phyloP scores from a whole-genome alignment of 2,888 invertebrate species.

The Microplitis manilae region DNA sequence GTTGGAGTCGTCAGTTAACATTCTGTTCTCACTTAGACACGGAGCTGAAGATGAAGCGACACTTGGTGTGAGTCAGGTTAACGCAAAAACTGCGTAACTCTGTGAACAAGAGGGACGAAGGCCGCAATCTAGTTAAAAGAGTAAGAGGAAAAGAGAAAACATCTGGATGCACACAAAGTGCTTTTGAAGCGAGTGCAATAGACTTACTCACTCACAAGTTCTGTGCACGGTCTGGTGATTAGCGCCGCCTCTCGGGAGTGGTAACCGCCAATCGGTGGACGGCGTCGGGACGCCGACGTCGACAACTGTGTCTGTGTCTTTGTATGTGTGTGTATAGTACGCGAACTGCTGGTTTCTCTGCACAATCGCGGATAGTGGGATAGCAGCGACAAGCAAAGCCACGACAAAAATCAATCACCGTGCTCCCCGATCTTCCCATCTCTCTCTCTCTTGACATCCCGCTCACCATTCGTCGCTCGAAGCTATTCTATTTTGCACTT shows the following conservation, averaged over 20 bases:
- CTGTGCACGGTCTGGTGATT: slow-evolving; percentile 70
- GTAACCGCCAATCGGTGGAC: slow-evolving; percentile 70
- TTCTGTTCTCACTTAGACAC: slow-evolving; percentile 55
- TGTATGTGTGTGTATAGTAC: not conserved
- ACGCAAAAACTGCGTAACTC: slow-evolving; percentile 15
- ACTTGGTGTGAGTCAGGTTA: slow-evolving; percentile 16
- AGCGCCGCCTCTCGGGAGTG: slow-evolving; percentile 71
- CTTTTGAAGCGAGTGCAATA: slow-evolving; percentile 67
- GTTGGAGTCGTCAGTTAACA: slow-evolving; percentile 62
- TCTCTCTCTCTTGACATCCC: slow-evolving; percentile 28
- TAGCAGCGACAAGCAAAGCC: slow-evolving; percentile 65
- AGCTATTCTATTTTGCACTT: not conserved
- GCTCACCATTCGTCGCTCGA: slow-evolving; percentile 28
- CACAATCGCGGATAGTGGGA: slow-evolving; percentile 64
- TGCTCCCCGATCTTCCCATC: slow-evolving; percentile 42
- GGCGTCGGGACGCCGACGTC: slow-evolving; percentile 70
- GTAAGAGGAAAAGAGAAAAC: slow-evolving; percentile 41
- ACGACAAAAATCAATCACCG: slow-evolving; percentile 72
- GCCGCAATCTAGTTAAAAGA: not conserved
- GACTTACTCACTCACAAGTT: slow-evolving; percentile 61
- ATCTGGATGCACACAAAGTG: slow-evolving; percentile 64
- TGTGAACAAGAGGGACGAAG: not conserved
- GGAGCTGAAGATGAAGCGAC: slow-evolving; percentile 21
- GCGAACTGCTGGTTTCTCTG: slow-evolving; percentile 44
- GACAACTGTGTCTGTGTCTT: slow-evolving; percentile 54